Evolutionary conservation across 2,888 invertebrate genomes (phyloP).

Genomic region (Epirrhoe tristata): DNA sequence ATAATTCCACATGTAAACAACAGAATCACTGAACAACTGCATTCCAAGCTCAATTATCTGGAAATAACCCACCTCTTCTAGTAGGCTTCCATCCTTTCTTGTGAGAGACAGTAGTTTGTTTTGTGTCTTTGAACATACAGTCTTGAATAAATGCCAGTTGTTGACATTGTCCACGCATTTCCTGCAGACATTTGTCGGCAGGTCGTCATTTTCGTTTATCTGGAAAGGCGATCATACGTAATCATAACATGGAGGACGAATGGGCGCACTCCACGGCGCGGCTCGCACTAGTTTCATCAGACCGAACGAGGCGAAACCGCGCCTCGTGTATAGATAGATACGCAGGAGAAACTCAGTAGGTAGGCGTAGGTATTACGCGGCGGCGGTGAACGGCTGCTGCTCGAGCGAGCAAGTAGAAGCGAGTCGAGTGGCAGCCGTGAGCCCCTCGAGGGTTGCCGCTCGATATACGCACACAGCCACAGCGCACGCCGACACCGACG

Average conservation of each 20-base stretch:
- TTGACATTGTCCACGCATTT: slow-evolving; percentile 87
- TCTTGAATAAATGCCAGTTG: slow-evolving; percentile 88
- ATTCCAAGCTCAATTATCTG: slow-evolving; percentile 69
- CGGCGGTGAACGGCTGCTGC: slow-evolving; percentile 69
- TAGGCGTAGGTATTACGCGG: slow-evolving; percentile 80
- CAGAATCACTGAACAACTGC: slow-evolving; percentile 53
- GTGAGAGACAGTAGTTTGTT: slow-evolving; percentile 86
- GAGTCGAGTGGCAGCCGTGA: slow-evolving; percentile 82
- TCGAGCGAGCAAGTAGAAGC: slow-evolving; percentile 84
- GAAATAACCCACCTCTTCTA: slow-evolving; percentile 80
- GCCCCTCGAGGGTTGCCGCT: slow-evolving; percentile 85
- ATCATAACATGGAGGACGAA: slow-evolving; percentile 73
- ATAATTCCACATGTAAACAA: slow-evolving; percentile 60
- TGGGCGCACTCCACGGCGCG: slow-evolving; percentile 69
- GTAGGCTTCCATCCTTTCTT: slow-evolving; percentile 81
- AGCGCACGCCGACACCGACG: slow-evolving; percentile 81
- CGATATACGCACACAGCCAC: slow-evolving; percentile 80
- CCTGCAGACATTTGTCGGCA: slow-evolving; percentile 88
- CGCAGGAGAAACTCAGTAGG: slow-evolving; percentile 82
- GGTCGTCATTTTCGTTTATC: slow-evolving; percentile 87
- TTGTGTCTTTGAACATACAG: slow-evolving; percentile 87
- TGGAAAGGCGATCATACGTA: slow-evolving; percentile 83
- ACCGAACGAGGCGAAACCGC: slow-evolving; percentile 78
- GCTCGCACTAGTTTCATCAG: slow-evolving; percentile 67
- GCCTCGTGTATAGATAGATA: slow-evolving; percentile 76